These are phyloP conservation scores for Leptothorax acervorum DNA, from an alignment of 2,888 invertebrate genomes.

Conservation along the genomic window DNA sequence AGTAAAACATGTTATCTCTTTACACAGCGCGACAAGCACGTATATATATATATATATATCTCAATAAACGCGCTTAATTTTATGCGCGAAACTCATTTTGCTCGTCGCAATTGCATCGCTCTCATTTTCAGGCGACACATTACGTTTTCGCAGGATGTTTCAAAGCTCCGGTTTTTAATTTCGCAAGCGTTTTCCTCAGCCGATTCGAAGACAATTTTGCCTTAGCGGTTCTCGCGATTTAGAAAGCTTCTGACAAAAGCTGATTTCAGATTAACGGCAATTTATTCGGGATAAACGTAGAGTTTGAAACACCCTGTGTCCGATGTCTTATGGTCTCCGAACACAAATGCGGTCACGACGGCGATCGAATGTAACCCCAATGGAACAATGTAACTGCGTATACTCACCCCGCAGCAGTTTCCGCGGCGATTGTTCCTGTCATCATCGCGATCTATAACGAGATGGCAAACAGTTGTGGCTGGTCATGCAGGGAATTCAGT, in stretches of 20 bases:
- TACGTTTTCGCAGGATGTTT: not conserved
- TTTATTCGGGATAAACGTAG: not conserved
- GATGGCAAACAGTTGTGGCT: not conserved
- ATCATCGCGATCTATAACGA: conserved; percentile 1
- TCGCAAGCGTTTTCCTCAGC: not conserved
- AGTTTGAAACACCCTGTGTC: not conserved
- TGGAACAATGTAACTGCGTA: not conserved
- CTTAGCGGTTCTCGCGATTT: not conserved
- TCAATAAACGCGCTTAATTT: not conserved
- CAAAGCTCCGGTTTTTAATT: not conserved
- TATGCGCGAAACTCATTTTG: not conserved
- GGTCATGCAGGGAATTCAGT: not conserved
- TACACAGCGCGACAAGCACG: not conserved
- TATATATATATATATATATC: not conserved
- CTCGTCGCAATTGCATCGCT: not conserved
- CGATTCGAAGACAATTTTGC: not conserved
- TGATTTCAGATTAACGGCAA: not conserved
- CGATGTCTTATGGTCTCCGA: not conserved
- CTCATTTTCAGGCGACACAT: not conserved
- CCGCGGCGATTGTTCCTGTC: conserved; percentile 1
- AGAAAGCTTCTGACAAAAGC: too few relatives aligned
- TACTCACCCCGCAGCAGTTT: conserved; percentile 7
- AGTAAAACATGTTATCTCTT: not conserved
- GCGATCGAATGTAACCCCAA: not conserved
- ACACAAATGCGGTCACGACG: not conserved